Base-by-base conservation (phyloP, 2,797 vertebrate genomes). In the Furcifer pardalis region DNA sequence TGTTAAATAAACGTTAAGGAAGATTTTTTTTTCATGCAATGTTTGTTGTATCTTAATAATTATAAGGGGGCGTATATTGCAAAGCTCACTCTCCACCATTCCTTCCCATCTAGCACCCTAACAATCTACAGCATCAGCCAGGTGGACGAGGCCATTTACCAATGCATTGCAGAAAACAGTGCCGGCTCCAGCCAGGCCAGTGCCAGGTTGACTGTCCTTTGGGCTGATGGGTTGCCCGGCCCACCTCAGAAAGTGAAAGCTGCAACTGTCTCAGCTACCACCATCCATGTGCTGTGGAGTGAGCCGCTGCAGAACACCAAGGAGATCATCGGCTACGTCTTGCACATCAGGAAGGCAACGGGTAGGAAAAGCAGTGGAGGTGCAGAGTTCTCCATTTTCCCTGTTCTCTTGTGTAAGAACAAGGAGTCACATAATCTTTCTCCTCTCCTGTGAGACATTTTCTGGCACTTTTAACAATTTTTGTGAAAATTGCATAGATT, bases 71-170 rank as follows among this genome's bases (percentile, higher is more conserved):
- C n/a, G n/a, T n/a, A n/a, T n/a, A n/a, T n/a, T n/a, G n/a, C n/a
- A n/a, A n/a, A n/a, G n/a, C 60, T 5, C 8, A 1, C 42, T 5
- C 7, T 3, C 52, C 23, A 5, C 23, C 17, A 17, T 52, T 12
- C 71, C 77, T 89, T 86, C 79, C 90, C 81, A 17, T 2, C 0
- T 94, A 99, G 98, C 95, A 99, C 99, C 0, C 93, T 99, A 85
- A 98, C 97, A 23, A 98, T 99, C 93, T 97, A 97, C 0, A 96
- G 97, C 84, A 97, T 99, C 32, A 98, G 97, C 88, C 97, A 97
- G 81, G 97, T 97, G 0, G 98, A 99, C 1, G 99, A 99, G 91
- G 99, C 98, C 77, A 99, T 99, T 94, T 99, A 99, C 96, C 99
- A 99, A 92, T 99, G 99, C 37, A 97, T 99, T 3, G 99, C 98